Base-by-base conservation (phyloP, 1,140 invertebrate genomes). In the Matsumurasca onukii region DNA sequence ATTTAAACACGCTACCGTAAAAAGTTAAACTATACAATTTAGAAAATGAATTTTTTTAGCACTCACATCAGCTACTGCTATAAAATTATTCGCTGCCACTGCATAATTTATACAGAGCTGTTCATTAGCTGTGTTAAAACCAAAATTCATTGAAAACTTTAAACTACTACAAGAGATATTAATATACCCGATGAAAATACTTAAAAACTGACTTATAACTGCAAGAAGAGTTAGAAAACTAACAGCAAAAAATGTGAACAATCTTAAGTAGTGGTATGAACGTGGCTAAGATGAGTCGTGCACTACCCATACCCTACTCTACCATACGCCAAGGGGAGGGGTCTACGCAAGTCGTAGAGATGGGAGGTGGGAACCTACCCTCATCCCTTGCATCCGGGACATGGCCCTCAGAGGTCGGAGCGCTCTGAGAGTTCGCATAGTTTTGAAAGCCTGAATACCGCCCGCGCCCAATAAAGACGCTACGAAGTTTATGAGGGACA, bases 341-440 rank as follows among this genome's bases (percentile, higher is more conserved):
- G 17, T 39, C 5, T 9, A 39, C 34, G 34, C 34, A 39, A 9
- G 22, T 15, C 17, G n/a, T 2, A 31, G 48, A 22, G 49, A 27
- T 30, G 25, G 31, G 62, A 48, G 31, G 59, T 66, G 34, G n/a
- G 17, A 12, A 91, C 91, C 86, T 93, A 96, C 94, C 90, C 94
- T 91, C 94, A 97, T 97, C 83, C 94, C 94, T 88, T 97, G 94
- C 92, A 96, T 95, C 84, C 94, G 89, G 84, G 93, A 95, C 91
- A 97, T 93, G 80, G 94, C 94, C 85, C 93, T 90, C 82, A 97
- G 87, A 79, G 94, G 94, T 81, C 94, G 89, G 82, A 97, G 88
- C 81, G 94, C 94, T 85, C 94, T 89, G 78, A 97, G 87, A 77
- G 94, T 96, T 89, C 94, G 85, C 94, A 97, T 97, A 81, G 94